A percentile compares a stretch with the other conserved stretches of the same genome.
These are phyloP conservation scores for Mercenaria mercenaria DNA, from an alignment of 1,140 invertebrate genomes.

Conservation along the genomic window DNA sequence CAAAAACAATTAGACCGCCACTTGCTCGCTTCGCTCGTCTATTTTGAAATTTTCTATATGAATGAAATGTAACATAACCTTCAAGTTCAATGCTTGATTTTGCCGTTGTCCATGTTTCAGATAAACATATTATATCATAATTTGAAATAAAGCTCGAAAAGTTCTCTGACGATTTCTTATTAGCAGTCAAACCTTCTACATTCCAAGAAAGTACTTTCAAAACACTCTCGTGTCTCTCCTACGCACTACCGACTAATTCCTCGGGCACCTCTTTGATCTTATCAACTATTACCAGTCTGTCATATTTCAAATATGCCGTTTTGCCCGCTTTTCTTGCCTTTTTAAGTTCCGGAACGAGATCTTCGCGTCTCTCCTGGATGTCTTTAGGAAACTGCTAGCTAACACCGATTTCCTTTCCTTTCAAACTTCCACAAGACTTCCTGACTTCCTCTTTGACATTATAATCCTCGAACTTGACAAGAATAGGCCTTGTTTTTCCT, in stretches of 20 bases:
- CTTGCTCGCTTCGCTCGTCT: neutral
- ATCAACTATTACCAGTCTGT: neutral
- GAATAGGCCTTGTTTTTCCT: neutral
- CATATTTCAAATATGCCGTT: neutral
- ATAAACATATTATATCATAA: slow-evolving; percentile 45
- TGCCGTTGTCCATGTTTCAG: too few relatives aligned
- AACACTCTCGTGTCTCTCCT: slow-evolving; percentile 66
- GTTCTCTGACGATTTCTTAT: neutral
- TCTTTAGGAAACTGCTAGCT: slow-evolving; percentile 29
- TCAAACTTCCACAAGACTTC: neutral
- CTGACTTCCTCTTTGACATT: neutral
- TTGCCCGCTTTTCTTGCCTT: neutral
- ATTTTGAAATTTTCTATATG: neutral
- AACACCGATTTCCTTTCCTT: neutral
- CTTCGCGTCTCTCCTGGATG: neutral
- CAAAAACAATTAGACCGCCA: neutral
- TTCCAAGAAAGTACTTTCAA: slow-evolving; percentile 23
- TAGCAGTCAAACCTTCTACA: slow-evolving; percentile 10
- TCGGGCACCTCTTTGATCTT: neutral
- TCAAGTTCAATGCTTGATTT: too few relatives aligned
- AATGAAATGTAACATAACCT: too few relatives aligned
- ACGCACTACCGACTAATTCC: neutral
- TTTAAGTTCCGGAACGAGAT: neutral
- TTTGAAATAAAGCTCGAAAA: slow-evolving; percentile 12
- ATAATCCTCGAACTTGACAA: neutral